phyloP scores from a whole-genome alignment of 30 jellyfish, hydroid and myxozoan genomes.

The Turritopsis rubra region DNA sequence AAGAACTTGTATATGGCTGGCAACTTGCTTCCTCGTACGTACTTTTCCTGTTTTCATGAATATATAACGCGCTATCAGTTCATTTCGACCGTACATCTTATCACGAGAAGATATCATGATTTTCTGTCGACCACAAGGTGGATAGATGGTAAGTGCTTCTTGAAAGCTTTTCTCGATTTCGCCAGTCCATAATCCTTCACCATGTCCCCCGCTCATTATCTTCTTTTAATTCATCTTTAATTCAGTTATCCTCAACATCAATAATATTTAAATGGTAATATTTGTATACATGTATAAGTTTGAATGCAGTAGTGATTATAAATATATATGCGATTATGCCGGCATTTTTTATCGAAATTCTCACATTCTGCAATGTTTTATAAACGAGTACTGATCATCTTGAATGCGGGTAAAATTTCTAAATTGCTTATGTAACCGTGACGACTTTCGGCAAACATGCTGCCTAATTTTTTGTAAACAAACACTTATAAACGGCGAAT shows the following conservation, averaged over 20 bases:
- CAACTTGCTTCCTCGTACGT: constrained; percentile 94
- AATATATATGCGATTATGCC: too few species aligned
- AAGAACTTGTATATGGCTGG: constrained; percentile 96
- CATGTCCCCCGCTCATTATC: constrained; percentile 30
- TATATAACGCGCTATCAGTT: constrained; percentile 85
- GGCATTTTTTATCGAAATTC: not conserved
- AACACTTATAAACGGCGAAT: not conserved
- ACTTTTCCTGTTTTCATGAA: constrained; percentile 85
- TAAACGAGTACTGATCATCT: not conserved
- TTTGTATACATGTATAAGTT: too few species aligned
- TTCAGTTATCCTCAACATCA: too few species aligned
- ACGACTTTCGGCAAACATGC: not conserved
- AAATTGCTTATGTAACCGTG: not conserved
- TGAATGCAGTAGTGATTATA: too few species aligned
- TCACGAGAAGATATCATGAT: constrained; percentile 96
- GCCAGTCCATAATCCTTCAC: constrained; percentile 98
- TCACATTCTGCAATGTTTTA: not conserved
- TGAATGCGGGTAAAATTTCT: not conserved
- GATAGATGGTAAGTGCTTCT: constrained; percentile 90
- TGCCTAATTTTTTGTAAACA: not conserved
- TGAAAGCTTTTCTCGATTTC: constrained; percentile 87
- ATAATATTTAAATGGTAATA: too few species aligned
- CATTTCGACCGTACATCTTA: constrained; percentile 97
- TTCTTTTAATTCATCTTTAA: too few species aligned
- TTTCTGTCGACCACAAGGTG: constrained; percentile 99